These are phyloP conservation scores for Stenoptilia bipunctidactyla DNA, from an alignment of 2,888 invertebrate genomes.

Conservation along the genomic window DNA sequence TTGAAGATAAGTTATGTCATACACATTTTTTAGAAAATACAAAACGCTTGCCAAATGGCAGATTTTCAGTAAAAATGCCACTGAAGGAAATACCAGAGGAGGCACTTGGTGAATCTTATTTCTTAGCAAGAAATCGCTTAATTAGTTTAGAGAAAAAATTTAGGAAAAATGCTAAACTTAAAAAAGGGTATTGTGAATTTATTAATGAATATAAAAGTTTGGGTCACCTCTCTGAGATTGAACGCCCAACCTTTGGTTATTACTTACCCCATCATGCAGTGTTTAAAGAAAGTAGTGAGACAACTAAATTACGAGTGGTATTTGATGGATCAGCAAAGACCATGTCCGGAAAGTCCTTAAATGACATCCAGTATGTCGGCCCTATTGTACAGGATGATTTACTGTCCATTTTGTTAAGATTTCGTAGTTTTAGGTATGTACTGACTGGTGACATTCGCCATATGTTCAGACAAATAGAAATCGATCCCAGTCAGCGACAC, in stretches of 20 bases:
- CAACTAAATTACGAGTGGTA: constrained; percentile 26
- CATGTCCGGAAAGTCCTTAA: constrained; percentile 22
- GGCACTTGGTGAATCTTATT: constrained; percentile 16
- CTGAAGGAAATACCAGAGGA: constrained; percentile 7
- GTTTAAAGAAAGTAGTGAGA: constrained; percentile 20
- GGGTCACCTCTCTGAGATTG: constrained; percentile 13
- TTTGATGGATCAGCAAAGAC: constrained; percentile 24
- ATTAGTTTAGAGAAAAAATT: constrained; percentile 14
- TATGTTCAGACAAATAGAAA: constrained; percentile 13
- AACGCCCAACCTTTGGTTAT: constrained; percentile 9
- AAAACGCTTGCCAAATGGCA: constrained; percentile 7
- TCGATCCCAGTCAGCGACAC: constrained; percentile 10
- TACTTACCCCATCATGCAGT: constrained; percentile 34
- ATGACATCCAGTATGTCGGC: constrained; percentile 21
- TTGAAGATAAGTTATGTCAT: constrained; percentile 15
- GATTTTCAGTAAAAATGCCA: constrained; percentile 15
- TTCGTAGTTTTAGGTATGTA: constrained; percentile 20
- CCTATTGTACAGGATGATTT: constrained; percentile 27
- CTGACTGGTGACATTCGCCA: constrained; percentile 31
- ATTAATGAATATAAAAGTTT: constrained; percentile 16
- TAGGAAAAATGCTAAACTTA: constrained; percentile 8
- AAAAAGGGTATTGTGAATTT: constrained; percentile 13
- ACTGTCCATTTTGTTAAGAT: constrained; percentile 21
- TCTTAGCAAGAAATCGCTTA: constrained; percentile 16
- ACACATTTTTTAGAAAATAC: constrained; percentile 14